These are phyloP conservation scores for Labeo calbasu DNA, from an alignment of 2,797 vertebrate species.

Conservation along the genomic window DNA sequence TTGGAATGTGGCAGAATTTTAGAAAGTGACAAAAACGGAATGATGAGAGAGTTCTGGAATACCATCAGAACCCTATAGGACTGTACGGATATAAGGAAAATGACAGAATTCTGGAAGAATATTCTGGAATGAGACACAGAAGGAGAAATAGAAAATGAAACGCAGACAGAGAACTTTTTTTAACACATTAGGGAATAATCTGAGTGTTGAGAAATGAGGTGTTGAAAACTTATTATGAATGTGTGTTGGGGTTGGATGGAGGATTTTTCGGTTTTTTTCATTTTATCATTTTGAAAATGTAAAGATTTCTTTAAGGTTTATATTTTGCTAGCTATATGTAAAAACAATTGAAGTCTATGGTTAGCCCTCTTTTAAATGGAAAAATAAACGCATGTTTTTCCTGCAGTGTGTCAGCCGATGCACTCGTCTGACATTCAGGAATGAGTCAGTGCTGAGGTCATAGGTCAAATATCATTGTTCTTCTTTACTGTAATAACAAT, in stretches of 20 bases:
- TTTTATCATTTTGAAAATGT: too few species aligned
- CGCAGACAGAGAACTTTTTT: constrained; percentile 44
- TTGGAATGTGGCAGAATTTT: constrained; percentile 70
- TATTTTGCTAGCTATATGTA: not conserved
- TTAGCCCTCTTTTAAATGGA: not conserved
- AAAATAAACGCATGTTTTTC: not conserved
- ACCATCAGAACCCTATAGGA: constrained; percentile 30
- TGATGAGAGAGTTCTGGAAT: constrained; percentile 64
- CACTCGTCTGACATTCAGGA: not conserved
- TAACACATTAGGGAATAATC: constrained; percentile 53
- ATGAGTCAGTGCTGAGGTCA: constrained; percentile 27
- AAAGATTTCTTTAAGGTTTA: not conserved
- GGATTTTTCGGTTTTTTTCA: not conserved
- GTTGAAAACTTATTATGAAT: constrained; percentile 59
- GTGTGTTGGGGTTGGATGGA: constrained; percentile 33
- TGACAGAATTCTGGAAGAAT: constrained; percentile 41
- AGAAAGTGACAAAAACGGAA: constrained; percentile 71
- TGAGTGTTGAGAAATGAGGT: constrained; percentile 64
- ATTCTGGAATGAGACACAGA: constrained; percentile 40
- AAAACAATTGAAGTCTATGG: too few species aligned
- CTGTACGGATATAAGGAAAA: constrained; percentile 34
- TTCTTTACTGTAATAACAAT: constrained; percentile 24
- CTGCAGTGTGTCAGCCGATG: not conserved
- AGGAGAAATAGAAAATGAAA: constrained; percentile 35
- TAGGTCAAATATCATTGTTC: constrained; percentile 30